Percentiles rank a stretch among this genome's conserved stretches.
phyloP scores from a whole-genome alignment of 92 coral and sea anemone species.

The Phenganax stokvisi region DNA sequence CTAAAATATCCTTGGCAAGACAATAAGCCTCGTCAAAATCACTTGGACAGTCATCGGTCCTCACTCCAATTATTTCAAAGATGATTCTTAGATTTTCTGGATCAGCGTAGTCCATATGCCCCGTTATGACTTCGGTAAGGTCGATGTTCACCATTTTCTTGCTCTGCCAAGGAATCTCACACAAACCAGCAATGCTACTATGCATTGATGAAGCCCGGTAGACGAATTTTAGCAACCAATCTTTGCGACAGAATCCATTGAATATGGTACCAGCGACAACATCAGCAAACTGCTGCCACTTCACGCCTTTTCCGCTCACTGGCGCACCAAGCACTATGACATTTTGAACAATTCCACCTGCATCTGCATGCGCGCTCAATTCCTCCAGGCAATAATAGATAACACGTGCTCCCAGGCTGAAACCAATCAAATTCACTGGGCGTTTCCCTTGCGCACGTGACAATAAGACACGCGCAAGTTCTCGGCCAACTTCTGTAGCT shows the following conservation, averaged over 20 bases:
- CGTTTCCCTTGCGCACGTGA: conserved; percentile 75
- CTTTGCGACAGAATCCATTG: conserved; percentile 76
- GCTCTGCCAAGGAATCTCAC: conserved; percentile 63
- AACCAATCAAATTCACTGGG: conserved; percentile 78
- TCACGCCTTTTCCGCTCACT: conserved; percentile 58
- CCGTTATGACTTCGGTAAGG: conserved; percentile 54
- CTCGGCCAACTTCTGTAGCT: conserved; percentile 71
- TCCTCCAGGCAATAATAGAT: conserved; percentile 74
- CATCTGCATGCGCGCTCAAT: conserved; percentile 41
- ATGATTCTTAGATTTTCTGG: conserved; percentile 55
- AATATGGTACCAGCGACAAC: conserved; percentile 74
- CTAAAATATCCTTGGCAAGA: conserved; percentile 44
- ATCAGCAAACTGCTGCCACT: conserved; percentile 55
- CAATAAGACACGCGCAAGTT: conserved; percentile 65
- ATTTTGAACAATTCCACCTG: conserved; percentile 55
- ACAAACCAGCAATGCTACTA: conserved; percentile 64
- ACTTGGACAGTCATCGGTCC: conserved; percentile 6
- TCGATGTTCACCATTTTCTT: conserved; percentile 69
- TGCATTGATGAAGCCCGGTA: conserved; percentile 71
- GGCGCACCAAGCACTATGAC: conserved; percentile 80
- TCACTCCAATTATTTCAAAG: conserved; percentile 53
- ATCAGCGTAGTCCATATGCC: conserved; percentile 65
- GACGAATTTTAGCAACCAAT: conserved; percentile 71
- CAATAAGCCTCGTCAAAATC: conserved; percentile 24
- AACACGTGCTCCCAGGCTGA: conserved; percentile 92